Conservation (phyloP, 1,140 invertebrate genomes). For the Cyrtorhinus lividipennis region DNA sequence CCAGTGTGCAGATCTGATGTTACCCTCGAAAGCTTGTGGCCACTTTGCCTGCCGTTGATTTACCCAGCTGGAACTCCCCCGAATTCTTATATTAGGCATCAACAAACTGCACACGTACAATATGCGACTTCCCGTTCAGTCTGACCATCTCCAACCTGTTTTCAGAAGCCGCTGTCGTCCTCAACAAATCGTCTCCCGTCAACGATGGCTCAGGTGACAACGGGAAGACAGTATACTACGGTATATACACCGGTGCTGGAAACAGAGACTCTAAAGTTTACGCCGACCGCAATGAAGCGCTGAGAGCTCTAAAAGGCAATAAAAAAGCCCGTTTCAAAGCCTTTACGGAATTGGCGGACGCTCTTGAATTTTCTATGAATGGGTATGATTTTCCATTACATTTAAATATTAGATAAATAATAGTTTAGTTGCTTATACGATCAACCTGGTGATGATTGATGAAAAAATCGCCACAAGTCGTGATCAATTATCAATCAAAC, state of each 20-base stretch:
- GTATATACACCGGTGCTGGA: neutral
- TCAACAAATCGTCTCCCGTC: too few relatives aligned
- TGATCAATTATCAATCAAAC: neutral
- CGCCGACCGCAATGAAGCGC: conserved; percentile 48
- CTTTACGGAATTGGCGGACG: conserved; percentile 52
- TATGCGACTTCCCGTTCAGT: too few relatives aligned
- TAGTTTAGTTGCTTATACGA: neutral
- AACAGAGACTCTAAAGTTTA: conserved; percentile 36
- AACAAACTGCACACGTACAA: too few relatives aligned
- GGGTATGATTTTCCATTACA: conserved; percentile 31
- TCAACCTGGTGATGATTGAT: too few relatives aligned
- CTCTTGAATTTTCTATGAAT: conserved; percentile 48
- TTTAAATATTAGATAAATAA: neutral
- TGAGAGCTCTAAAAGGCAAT: conserved; percentile 53
- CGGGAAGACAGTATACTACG: neutral
- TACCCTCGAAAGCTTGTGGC: too few relatives aligned
- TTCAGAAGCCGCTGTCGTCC: too few relatives aligned
- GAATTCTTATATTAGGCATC: too few relatives aligned
- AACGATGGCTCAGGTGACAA: neutral
- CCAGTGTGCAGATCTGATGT: too few relatives aligned
- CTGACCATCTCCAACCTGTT: too few relatives aligned
- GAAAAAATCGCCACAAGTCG: too few relatives aligned
- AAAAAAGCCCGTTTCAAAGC: conserved; percentile 62
- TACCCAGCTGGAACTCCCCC: too few relatives aligned
- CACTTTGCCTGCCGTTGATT: too few relatives aligned